phyloP scores from a whole-genome alignment of 37 sponge, comb jelly and placozoan species.

The Mnemiopsis leidyi region DNA sequence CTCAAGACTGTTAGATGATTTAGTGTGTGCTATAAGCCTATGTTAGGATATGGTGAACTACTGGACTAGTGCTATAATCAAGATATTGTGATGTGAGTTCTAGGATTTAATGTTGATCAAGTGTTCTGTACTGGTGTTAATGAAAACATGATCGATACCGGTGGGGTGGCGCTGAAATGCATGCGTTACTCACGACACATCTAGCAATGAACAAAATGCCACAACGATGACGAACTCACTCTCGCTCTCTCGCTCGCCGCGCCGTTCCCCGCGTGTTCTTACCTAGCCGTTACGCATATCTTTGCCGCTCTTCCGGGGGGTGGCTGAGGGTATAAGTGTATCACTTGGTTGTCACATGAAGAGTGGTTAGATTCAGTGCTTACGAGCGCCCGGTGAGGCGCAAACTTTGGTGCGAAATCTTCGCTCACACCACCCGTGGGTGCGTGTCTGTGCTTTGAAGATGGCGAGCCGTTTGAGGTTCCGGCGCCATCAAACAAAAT shows the following conservation, averaged over 20 bases:
- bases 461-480: background rate
- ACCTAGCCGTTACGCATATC: constrained; percentile 63
- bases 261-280: background rate
- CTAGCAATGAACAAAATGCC: constrained; percentile 1
- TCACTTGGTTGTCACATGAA: constrained; percentile 5
- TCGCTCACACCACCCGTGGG: background rate
- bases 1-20: too few relatives aligned
- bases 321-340: constrained; percentile 58
- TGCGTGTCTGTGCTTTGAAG: background rate
- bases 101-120: too few relatives aligned
- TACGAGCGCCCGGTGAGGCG: constrained; percentile 2
- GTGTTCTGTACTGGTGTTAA: too few relatives aligned
- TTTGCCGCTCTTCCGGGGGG: constrained; percentile 31
- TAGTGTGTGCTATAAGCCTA: too few relatives aligned
- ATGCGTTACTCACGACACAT: background rate
- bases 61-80: too few relatives aligned
- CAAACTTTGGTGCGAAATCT: background rate
- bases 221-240: background rate
- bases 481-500: constrained; percentile 15
- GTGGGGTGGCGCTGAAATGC: background rate
- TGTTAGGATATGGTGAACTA: too few relatives aligned
- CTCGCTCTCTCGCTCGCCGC: constrained; percentile 3
- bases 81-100: too few relatives aligned
- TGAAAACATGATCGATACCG: too few relatives aligned
- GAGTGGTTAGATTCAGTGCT: constrained; percentile 20